Percentiles rank a stretch among this genome's conserved stretches.
Evolutionary conservation across 2,113 vertebrate species (phyloP).

Genomic region (Pelodiscus sinensis): DNA sequence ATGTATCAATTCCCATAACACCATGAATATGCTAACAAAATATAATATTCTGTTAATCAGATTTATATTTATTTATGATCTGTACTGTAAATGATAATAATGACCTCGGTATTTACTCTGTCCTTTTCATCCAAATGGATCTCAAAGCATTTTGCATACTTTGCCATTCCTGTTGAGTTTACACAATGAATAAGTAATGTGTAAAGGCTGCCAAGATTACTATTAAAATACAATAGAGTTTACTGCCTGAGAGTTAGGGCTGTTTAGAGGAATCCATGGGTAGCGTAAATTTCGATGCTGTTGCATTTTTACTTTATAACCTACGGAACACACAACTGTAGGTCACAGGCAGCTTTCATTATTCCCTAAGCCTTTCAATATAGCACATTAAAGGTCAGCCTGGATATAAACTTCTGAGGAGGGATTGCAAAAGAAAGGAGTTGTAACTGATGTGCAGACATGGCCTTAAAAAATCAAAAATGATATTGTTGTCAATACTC

Average conservation of each 20-base stretch:
- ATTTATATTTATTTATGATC: not conserved
- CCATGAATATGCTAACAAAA: not conserved
- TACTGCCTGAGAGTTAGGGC: not conserved
- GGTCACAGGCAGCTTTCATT: not conserved
- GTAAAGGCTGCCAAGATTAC: not conserved
- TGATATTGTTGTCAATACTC: slow-evolving; percentile 16
- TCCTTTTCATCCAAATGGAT: not conserved
- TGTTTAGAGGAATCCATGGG: not conserved
- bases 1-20: not conserved
- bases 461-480: slow-evolving; percentile 4
- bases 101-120: not conserved
- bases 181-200: not conserved
- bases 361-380: slow-evolving; percentile 17
- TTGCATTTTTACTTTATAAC: not conserved
- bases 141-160: not conserved
- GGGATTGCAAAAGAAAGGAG: slow-evolving; percentile 5
- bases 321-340: not conserved
- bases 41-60: not conserved
- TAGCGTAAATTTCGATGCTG: not conserved
- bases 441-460: not conserved
- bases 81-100: not conserved
- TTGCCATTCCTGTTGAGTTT: not conserved
- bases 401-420: slow-evolving; percentile 2
- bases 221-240: not conserved
- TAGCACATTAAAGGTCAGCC: slow-evolving; percentile 32